phyloP scores from a whole-genome alignment of 2,888 invertebrate species.

The Nomada fucata region DNA sequence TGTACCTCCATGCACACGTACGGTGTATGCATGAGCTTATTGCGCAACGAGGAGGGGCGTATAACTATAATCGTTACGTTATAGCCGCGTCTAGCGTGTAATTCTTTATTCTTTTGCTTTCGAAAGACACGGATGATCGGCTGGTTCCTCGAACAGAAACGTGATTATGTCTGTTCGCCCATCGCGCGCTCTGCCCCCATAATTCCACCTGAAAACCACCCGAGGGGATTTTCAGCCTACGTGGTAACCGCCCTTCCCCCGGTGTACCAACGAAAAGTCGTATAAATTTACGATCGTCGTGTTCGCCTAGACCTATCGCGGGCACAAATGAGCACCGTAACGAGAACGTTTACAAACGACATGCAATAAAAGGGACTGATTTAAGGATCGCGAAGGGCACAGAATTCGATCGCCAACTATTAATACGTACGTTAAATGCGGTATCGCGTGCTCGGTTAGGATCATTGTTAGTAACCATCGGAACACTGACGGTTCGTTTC shows the following conservation, averaged over 20 bases:
- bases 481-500: not conserved
- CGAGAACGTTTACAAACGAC: slow-evolving; percentile 5
- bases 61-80: not conserved
- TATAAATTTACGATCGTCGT: slow-evolving; percentile 47
- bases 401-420: not conserved
- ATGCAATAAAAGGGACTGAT: not conserved
- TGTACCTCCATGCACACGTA: not conserved
- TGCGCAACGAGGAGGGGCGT: slow-evolving; percentile 38
- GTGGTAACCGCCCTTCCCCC: not conserved
- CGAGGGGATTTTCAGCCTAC: slow-evolving; percentile 17
- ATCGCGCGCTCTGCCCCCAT: slow-evolving; percentile 13
- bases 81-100: slow-evolving; percentile 13
- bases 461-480: not conserved
- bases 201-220: slow-evolving; percentile 40
- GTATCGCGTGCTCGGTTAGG: not conserved
- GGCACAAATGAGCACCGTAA: not conserved
- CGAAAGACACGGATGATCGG: slow-evolving; percentile 39
- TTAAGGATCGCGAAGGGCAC: not conserved
- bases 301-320: slow-evolving; percentile 13
- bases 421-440: not conserved
- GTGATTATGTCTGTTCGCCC: slow-evolving; percentile 30
- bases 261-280: slow-evolving; percentile 32
- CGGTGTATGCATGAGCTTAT: not conserved
- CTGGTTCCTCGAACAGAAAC: slow-evolving; percentile 32
- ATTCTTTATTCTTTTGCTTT: slow-evolving; percentile 33